Evolutionary conservation across 1,140 invertebrate genomes (phyloP).

Genomic region (Drosophila tsacasi): DNA sequence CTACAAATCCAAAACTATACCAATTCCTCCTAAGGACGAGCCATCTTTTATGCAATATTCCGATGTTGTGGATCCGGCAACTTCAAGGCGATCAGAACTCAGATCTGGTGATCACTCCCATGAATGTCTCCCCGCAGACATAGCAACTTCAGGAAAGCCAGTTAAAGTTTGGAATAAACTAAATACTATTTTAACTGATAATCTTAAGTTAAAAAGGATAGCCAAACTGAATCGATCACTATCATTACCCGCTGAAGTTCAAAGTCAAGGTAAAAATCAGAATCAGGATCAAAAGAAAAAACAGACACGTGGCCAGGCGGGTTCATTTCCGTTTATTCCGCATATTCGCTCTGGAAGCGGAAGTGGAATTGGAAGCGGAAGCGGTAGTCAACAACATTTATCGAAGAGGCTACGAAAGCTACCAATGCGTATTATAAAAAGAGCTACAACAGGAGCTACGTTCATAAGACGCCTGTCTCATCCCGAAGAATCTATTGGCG

Average conservation of each 20-base stretch:
- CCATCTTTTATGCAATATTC: not conserved
- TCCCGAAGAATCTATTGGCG: slow-evolving; percentile 12
- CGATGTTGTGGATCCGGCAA: too few relatives aligned
- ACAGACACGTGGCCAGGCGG: slow-evolving; percentile 61
- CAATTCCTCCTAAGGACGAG: not conserved
- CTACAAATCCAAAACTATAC: not conserved
- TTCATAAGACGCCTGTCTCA: slow-evolving; percentile 29
- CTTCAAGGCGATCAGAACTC: not conserved
- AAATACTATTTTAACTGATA: slow-evolving; percentile 91
- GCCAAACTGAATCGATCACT: slow-evolving; percentile 92
- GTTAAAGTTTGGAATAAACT: slow-evolving; percentile 84
- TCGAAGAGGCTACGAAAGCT: slow-evolving; percentile 69
- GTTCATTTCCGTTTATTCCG: slow-evolving; percentile 60
- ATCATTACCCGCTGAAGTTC: slow-evolving; percentile 90
- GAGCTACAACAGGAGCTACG: slow-evolving; percentile 22
- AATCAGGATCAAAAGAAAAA: slow-evolving; percentile 33
- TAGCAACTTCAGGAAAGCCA: slow-evolving; percentile 57
- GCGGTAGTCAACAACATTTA: slow-evolving; percentile 47
- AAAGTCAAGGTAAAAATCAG: slow-evolving; percentile 60
- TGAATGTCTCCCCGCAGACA: not conserved
- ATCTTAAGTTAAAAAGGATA: slow-evolving; percentile 87
- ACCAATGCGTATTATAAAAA: slow-evolving; percentile 58
- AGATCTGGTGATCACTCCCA: slow-evolving; percentile 5
- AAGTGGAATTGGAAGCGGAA: slow-evolving; percentile 10
- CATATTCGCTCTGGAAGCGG: slow-evolving; percentile 34